Evolutionary conservation across 2,888 invertebrate genomes (phyloP), one percentile per base, ranked within the genome.

Genomic region (Trypoxylon attenuatum): DNA sequence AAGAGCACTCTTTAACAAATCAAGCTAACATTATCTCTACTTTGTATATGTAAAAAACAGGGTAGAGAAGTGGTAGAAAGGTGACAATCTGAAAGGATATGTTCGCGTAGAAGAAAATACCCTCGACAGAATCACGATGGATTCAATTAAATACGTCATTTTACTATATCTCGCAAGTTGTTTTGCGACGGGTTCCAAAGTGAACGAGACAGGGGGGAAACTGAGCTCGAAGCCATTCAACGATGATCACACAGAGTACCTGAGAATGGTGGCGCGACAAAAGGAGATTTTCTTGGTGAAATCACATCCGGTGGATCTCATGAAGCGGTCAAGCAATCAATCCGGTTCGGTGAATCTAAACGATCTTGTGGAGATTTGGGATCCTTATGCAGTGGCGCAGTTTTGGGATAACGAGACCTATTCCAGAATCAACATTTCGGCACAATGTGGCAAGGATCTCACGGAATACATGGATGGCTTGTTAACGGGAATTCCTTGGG

Each of bases 401-500:
- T 38, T 70, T 52, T 78, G 77, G 61, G 87, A 88, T 74, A 88
- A 58, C 82, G 83, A 46, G 87, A 88, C 19, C 13, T 64, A 87
- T 87, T 50, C 83, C 87, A 88, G 89, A 78, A 79, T 89, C 67
- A 82, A 83, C 58, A 69, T 90, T 47, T 87, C 86, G n/a, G 68
- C 78, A 8, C 68, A 77, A 5, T 90, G 90, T 79, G 88, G 88
- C 84, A 83, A 85, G 1, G 88, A 90, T 64, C 71, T 90, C 57
- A 85, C 86, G 33, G 78, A 84, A 60, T 88, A 89, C 71, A 87
- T 88, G 62, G 85, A 77, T 67, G 89, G 89, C 57, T 77, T 90
- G 63, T 76, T 83, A 0, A 87, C 85, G n/a, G 89, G 88, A 4
- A 85, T 87, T 57, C 84, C 86, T 29, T 90, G 90, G 90, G 89